These are phyloP conservation scores for Actinopyga echinites DNA, from an alignment of 53 echinoderm and acorn worm genomes.

Conservation along the genomic window DNA sequence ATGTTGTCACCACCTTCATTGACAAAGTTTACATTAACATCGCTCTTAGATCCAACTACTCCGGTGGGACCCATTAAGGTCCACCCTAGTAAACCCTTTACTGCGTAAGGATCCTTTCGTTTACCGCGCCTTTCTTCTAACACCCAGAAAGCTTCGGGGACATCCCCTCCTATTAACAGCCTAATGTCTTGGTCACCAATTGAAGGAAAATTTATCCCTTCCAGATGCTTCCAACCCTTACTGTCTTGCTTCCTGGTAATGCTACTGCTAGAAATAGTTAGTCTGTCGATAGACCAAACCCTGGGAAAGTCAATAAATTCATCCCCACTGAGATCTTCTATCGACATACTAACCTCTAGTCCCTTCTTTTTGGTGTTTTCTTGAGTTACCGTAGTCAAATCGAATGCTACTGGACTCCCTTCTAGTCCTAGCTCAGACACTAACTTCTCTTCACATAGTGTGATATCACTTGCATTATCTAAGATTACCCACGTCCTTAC, in stretches of 20 bases:
- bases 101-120: conserved; percentile 44
- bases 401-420: conserved; percentile 22
- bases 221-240: conserved; percentile 35
- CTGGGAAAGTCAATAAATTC: conserved; percentile 18
- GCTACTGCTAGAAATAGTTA: conserved; percentile 28
- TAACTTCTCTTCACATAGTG: conserved; percentile 49
- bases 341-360: conserved; percentile 13
- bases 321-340: conserved; percentile 4
- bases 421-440: conserved; percentile 41
- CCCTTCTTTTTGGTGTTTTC: neutral
- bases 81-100: conserved; percentile 34
- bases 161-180: conserved; percentile 42
- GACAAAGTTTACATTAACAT: neutral
- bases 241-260: conserved; percentile 36
- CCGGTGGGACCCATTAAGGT: conserved; percentile 35
- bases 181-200: neutral
- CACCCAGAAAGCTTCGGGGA: conserved; percentile 52
- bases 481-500: conserved; percentile 51
- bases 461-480: conserved; percentile 51
- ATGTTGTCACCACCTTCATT: neutral
- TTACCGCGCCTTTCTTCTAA: conserved; percentile 42
- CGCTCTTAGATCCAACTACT: neutral
- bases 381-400: conserved; percentile 43
- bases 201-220: conserved; percentile 24
- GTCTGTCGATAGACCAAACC: conserved; percentile 47